These are phyloP conservation scores for Balanococcus diminutus DNA, from an alignment of 2,888 invertebrate genomes.

Conservation along the genomic window DNA sequence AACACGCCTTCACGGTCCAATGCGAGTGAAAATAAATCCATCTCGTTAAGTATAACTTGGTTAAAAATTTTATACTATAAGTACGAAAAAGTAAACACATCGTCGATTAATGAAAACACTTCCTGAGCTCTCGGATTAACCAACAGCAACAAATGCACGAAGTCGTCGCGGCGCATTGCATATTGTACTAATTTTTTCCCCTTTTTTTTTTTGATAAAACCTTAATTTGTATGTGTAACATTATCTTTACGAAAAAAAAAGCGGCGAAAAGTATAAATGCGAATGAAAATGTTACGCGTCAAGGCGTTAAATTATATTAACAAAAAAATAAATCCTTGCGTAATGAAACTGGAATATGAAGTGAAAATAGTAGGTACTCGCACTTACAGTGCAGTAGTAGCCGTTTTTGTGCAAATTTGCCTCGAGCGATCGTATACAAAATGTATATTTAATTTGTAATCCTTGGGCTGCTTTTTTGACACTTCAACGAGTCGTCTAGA, in stretches of 20 bases:
- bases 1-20: conserved; percentile 8
- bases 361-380: neutral
- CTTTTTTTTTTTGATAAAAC: neutral
- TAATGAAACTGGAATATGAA: conserved; percentile 8
- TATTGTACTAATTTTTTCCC: neutral
- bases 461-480: neutral
- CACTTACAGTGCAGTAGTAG: neutral
- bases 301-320: conserved; percentile 16
- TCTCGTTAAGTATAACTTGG: neutral
- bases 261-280: neutral
- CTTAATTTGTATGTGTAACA: neutral
- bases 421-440: neutral
- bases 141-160: neutral
- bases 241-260: neutral
- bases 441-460: neutral
- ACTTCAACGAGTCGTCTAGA: neutral
- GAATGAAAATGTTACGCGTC: neutral
- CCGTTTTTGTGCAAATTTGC: neutral
- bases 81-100: neutral
- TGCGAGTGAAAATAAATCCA: conserved; percentile 8
- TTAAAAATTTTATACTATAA: neutral
- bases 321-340: conserved; percentile 1
- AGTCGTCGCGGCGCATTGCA: neutral
- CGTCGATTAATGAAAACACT: conserved; percentile 8
- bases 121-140: neutral